phyloP scores from a whole-genome alignment of 2,888 invertebrate species.

The Ecliptopera silaceata region DNA sequence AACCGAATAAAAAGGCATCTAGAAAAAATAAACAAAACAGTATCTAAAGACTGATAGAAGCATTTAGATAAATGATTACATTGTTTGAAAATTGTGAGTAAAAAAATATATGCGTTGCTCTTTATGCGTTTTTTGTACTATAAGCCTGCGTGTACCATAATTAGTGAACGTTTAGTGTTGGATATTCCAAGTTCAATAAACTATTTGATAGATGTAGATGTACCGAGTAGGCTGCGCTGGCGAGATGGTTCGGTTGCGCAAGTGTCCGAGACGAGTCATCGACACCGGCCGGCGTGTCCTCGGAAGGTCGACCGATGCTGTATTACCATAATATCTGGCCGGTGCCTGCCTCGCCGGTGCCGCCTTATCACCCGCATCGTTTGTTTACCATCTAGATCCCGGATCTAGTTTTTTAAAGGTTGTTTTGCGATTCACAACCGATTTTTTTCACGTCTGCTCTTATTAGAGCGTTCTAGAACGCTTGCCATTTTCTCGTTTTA shows the following conservation, averaged over 20 bases:
- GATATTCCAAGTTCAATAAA: constrained; percentile 27
- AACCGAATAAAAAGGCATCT: background rate
- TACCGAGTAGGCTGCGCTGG: constrained; percentile 5
- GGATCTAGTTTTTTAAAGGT: constrained; percentile 54
- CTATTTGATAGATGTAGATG: constrained; percentile 15
- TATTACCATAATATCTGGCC: constrained; percentile 45
- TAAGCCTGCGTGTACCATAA: background rate
- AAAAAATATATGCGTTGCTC: background rate
- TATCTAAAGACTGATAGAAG: background rate
- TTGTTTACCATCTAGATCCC: constrained; percentile 48
- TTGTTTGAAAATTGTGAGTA: background rate
- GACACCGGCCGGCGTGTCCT: constrained; percentile 61
- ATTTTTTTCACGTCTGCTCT: constrained; percentile 1
- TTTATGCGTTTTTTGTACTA: too few species aligned
- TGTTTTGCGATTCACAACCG: constrained; percentile 23
- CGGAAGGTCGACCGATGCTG: constrained; percentile 56
- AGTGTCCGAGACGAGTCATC: constrained; percentile 56
- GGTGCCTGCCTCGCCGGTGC: constrained; percentile 28
- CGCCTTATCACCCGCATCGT: constrained; percentile 49
- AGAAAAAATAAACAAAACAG: background rate
- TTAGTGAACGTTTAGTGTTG: constrained; percentile 3
- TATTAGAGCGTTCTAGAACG: constrained; percentile 25
- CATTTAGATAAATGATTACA: background rate
- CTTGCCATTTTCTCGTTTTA: constrained; percentile 3
- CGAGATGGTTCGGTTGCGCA: constrained; percentile 50